Percentiles rank a stretch among this genome's conserved stretches.
Evolutionary conservation across 1,140 invertebrate genomes (phyloP).

Genomic region (Apis mellifera): DNA sequence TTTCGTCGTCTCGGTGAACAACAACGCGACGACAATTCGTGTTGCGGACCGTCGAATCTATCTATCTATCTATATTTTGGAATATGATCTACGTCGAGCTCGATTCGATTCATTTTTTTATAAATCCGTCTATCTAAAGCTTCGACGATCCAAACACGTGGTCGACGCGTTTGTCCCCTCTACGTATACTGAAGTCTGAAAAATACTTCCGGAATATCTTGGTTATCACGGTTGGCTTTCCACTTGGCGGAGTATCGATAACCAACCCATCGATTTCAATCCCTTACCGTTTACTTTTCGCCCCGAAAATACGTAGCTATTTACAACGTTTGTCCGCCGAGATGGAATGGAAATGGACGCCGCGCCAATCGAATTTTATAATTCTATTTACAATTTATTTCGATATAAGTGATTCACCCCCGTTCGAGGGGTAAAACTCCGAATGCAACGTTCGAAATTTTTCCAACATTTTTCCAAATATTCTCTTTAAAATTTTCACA

Average conservation of each 20-base stretch:
- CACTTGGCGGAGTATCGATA: not conserved
- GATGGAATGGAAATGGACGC: not conserved
- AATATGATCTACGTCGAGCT: too few species aligned
- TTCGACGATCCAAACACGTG: slow-evolving; percentile 21
- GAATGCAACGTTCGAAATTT: not conserved
- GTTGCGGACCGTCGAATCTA: slow-evolving; percentile 62
- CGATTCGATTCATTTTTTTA: too few species aligned
- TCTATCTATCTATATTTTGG: too few species aligned
- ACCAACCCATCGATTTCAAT: not conserved
- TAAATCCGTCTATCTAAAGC: too few species aligned
- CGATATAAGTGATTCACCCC: too few species aligned
- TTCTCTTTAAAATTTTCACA: too few species aligned
- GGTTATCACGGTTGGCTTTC: slow-evolving; percentile 24
- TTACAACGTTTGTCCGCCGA: slow-evolving; percentile 1
- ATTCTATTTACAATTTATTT: slow-evolving; percentile 27
- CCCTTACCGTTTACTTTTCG: too few species aligned
- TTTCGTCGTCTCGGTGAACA: slow-evolving; percentile 70
- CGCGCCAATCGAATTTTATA: not conserved
- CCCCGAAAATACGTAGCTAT: not conserved
- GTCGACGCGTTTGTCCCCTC: slow-evolving; percentile 27
- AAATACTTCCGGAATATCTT: slow-evolving; percentile 69
- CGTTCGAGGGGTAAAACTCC: too few species aligned
- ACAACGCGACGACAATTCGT: slow-evolving; percentile 62
- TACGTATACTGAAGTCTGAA: slow-evolving; percentile 71
- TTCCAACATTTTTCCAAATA: too few species aligned